phyloP scores from a whole-genome alignment of 2,113 vertebrate genomes.

The Clarias magur region DNA sequence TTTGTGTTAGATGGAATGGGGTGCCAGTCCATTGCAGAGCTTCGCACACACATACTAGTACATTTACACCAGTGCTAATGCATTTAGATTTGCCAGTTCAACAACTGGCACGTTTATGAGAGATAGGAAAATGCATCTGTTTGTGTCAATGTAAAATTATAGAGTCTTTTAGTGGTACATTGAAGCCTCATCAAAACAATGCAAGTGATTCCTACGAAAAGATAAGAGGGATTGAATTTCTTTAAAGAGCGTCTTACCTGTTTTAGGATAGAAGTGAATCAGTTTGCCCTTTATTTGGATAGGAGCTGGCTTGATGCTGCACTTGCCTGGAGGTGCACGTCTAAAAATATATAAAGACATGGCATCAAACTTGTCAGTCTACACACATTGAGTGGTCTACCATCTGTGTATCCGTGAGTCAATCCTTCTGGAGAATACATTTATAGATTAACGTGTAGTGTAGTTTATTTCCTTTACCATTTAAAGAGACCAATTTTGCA shows the following conservation, averaged over 20 bases:
- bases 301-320: slow-evolving; percentile 66
- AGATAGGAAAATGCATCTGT: neutral
- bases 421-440: neutral
- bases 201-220: neutral
- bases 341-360: slow-evolving; percentile 53
- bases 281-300: slow-evolving; percentile 77
- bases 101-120: neutral
- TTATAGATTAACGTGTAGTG: neutral
- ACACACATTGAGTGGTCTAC: neutral
- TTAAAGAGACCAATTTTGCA: no score
- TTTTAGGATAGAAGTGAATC: slow-evolving; percentile 74
- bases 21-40: neutral
- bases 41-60: neutral
- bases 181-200: neutral
- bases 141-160: neutral
- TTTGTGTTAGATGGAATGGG: neutral
- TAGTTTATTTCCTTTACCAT: neutral
- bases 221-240: neutral
- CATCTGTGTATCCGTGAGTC: neutral
- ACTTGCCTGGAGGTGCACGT: slow-evolving; percentile 77
- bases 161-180: neutral
- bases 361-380: neutral
- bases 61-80: neutral
- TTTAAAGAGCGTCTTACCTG: slow-evolving; percentile 63
- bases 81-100: neutral